A percentile compares a stretch with the other conserved stretches of the same genome.
These are phyloP conservation scores for human (Homo sapiens) DNA, from an alignment of 2,113 vertebrate species.

Conservation along the genomic window DNA sequence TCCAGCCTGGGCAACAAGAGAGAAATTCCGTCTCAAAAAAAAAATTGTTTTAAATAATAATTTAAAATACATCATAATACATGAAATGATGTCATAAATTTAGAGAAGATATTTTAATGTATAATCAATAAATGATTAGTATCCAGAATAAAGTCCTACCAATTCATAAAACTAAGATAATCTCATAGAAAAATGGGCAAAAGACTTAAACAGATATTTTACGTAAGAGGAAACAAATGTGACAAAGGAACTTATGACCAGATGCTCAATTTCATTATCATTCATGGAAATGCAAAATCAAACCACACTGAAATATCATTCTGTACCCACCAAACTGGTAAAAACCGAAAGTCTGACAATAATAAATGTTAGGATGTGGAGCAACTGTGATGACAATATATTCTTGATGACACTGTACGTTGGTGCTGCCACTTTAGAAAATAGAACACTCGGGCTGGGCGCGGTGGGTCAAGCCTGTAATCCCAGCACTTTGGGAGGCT, in stretches of 20 bases:
- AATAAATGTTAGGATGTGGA: neutral
- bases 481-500: too few species aligned
- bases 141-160: neutral
- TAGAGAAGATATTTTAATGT: neutral
- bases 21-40: too few species aligned
- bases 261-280: neutral
- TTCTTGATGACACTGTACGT: neutral
- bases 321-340: neutral
- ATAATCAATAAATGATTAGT: neutral
- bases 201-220: neutral
- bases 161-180: neutral
- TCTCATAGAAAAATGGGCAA: neutral
- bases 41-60: too few species aligned
- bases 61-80: neutral
- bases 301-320: neutral
- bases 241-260: neutral
- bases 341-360: neutral
- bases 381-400: neutral
- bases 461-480: too few species aligned
- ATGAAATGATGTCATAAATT: neutral
- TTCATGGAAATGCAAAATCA: constrained; percentile 31
- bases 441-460: neutral
- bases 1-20: too few species aligned
- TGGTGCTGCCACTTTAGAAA: neutral
- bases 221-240: neutral